Conservation (phyloP, 2,113 vertebrate species). For the Pelusios castaneus region DNA sequence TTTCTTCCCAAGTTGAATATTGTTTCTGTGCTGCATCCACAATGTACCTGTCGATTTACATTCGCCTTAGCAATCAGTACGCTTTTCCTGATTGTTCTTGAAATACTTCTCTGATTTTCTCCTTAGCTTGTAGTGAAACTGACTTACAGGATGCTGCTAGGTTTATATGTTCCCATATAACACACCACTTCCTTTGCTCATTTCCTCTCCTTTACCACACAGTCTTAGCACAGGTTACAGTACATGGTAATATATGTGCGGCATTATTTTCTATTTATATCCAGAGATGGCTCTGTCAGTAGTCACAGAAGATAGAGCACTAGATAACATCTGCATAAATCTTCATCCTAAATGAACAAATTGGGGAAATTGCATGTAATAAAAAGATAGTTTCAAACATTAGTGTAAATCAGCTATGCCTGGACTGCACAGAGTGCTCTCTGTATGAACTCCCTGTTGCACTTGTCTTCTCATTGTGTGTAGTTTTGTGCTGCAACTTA, state of each 20-base stretch:
- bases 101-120: background rate
- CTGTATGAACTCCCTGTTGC: background rate
- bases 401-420: background rate
- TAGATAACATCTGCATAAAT: slow-evolving; percentile 22
- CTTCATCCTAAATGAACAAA: background rate
- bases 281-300: slow-evolving; percentile 12
- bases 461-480: background rate
- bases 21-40: background rate
- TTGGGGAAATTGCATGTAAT: background rate
- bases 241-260: slow-evolving; percentile 23
- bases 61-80: background rate
- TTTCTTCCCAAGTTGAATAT: background rate
- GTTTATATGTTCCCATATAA: background rate
- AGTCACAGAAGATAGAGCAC: slow-evolving; percentile 5
- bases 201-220: slow-evolving; percentile 47
- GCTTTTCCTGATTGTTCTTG: background rate
- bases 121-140: background rate
- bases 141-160: background rate
- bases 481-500: background rate
- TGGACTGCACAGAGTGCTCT: background rate
- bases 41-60: background rate
- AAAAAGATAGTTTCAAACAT: background rate
- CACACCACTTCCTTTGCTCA: slow-evolving; percentile 41
- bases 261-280: slow-evolving; percentile 55
- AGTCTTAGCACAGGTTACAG: slow-evolving; percentile 24